These are phyloP conservation scores for Amphiprion ocellaris DNA, from an alignment of 2,113 vertebrate genomes.

Conservation along the genomic window DNA sequence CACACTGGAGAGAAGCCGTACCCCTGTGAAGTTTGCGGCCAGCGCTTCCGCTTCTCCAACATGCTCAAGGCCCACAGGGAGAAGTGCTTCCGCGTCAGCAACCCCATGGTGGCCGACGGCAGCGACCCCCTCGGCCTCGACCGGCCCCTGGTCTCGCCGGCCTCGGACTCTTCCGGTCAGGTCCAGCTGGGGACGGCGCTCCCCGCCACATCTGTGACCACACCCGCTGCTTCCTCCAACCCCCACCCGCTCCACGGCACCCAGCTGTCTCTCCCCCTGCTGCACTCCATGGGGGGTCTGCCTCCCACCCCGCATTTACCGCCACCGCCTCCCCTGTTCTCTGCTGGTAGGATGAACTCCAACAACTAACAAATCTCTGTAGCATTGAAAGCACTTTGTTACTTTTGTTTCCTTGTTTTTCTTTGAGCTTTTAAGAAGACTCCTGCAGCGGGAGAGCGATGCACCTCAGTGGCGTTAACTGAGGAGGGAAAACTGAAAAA, in stretches of 20 bases:
- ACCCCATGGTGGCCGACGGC: conserved; percentile 81
- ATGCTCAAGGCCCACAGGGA: conserved; percentile 99
- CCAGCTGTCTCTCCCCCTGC: conserved; percentile 81
- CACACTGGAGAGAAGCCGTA: conserved; percentile 98
- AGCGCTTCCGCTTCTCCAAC: conserved; percentile 98
- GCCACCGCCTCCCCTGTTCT: conserved; percentile 88
- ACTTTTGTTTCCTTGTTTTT: conserved; percentile 52
- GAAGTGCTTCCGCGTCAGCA: conserved; percentile 94
- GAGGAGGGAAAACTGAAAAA: conserved; percentile 39
- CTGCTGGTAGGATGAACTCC: conserved; percentile 89
- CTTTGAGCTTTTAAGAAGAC: conserved; percentile 57
- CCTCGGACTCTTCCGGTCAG: conserved; percentile 65
- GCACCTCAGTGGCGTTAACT: conserved; percentile 57
- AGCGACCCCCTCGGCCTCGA: conserved; percentile 75
- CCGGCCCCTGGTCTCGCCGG: conserved; percentile 56
- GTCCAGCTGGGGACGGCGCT: conserved; percentile 47
- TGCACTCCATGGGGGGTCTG: conserved; percentile 83
- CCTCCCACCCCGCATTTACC: conserved; percentile 85
- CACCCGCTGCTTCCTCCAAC: conserved; percentile 67
- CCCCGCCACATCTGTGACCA: conserved; percentile 58
- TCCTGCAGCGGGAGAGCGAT: conserved; percentile 50
- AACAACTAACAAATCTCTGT: conserved; percentile 80
- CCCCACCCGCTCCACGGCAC: conserved; percentile 71
- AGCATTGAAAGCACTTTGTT: conserved; percentile 71
- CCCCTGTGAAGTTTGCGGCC: conserved; percentile 95